These are phyloP conservation scores for Anguilla pacifica DNA, from an alignment of 2,797 vertebrate species.

Conservation along the genomic window DNA sequence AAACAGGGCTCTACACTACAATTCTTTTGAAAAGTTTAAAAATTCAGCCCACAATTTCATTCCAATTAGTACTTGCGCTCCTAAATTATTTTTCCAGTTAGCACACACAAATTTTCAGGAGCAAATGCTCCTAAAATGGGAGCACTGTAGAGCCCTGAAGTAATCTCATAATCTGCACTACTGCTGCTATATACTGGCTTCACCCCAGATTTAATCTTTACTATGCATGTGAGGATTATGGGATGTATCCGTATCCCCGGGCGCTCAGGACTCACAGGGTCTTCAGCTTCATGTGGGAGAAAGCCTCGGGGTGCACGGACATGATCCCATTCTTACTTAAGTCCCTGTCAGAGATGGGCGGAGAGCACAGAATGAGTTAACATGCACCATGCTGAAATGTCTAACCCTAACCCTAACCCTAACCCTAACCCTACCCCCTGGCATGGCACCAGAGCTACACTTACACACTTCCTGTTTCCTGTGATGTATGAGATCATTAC, in stretches of 20 bases:
- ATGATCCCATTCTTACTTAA: slow-evolving; percentile 89
- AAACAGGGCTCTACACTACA: no score
- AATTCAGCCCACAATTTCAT: no score
- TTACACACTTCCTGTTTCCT: neutral
- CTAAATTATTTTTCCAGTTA: no score
- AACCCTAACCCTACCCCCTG: no score
- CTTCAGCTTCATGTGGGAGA: slow-evolving; percentile 82
- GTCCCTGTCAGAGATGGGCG: slow-evolving; percentile 74
- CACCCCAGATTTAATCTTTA: neutral
- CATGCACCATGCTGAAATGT: neutral
- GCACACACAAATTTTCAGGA: no score
- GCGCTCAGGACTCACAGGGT: slow-evolving; percentile 77
- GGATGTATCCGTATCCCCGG: neutral
- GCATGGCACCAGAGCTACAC: neutral
- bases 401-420: no score
- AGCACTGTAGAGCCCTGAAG: no score
- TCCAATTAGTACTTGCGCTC: no score
- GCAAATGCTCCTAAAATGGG: no score
- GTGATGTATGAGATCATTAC: neutral
- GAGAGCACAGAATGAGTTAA: slow-evolving; percentile 6
- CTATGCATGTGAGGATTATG: neutral
- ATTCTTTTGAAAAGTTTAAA: no score
- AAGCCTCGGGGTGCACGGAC: slow-evolving; percentile 88
- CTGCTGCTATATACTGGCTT: neutral
- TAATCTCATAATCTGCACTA: neutral